Evolutionary conservation across 2,888 invertebrate species (phyloP).

Genomic region (Atethmia centrago): DNA sequence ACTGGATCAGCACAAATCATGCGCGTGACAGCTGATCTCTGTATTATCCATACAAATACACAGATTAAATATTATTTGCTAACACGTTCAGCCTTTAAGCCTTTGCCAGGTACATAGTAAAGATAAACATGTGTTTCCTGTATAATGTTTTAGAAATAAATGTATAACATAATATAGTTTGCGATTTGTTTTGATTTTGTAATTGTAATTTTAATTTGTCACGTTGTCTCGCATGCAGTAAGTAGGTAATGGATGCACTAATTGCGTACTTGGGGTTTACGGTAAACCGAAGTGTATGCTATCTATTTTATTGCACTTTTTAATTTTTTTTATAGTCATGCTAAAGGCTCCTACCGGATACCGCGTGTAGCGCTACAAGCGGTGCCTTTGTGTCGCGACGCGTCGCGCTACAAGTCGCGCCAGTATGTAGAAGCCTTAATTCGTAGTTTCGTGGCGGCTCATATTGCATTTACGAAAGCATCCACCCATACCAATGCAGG

Average conservation of each 20-base stretch:
- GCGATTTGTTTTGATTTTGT: slow-evolving; percentile 39
- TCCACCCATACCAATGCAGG: too few relatives aligned
- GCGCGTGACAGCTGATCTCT: slow-evolving; percentile 62
- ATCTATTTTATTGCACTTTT: background rate
- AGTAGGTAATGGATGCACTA: slow-evolving; percentile 18
- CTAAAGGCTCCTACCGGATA: too few relatives aligned
- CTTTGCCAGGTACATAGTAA: slow-evolving; percentile 47
- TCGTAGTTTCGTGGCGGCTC: background rate
- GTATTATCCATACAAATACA: slow-evolving; percentile 47
- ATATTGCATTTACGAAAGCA: background rate
- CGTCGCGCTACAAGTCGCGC: too few relatives aligned
- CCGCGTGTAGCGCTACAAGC: too few relatives aligned
- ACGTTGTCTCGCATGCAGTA: slow-evolving; percentile 28
- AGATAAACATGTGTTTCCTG: slow-evolving; percentile 57
- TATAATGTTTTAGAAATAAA: slow-evolving; percentile 52
- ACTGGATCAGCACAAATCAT: slow-evolving; percentile 49
- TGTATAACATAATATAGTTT: slow-evolving; percentile 30
- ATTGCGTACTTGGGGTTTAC: slow-evolving; percentile 6
- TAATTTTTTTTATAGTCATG: too few relatives aligned
- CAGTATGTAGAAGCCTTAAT: too few relatives aligned
- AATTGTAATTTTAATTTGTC: slow-evolving; percentile 47
- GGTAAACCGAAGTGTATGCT: slow-evolving; percentile 4
- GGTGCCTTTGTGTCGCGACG: too few relatives aligned
- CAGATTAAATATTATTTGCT: slow-evolving; percentile 58
- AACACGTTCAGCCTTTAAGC: slow-evolving; percentile 49